Conservation (phyloP, 1,140 invertebrate genomes). For the Rhyzopertha dominica region DNA sequence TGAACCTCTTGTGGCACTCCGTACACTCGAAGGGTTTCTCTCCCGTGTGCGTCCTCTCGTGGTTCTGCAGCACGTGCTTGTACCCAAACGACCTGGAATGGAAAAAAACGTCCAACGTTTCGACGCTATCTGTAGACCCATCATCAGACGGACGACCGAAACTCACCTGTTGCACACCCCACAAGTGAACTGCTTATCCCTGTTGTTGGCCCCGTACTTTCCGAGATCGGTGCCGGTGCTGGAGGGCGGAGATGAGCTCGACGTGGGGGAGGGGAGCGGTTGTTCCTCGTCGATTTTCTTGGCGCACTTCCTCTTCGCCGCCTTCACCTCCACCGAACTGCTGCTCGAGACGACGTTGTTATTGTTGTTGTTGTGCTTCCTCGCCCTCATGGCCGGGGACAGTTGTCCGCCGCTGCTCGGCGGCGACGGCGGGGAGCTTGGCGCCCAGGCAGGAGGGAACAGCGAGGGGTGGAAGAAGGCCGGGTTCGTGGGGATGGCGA, state of each 20-base stretch:
- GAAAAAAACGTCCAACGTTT: neutral
- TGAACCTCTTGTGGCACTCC: conserved; percentile 92
- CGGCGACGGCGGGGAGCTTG: conserved; percentile 40
- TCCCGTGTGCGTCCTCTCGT: conserved; percentile 93
- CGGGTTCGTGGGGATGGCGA: conserved; percentile 47
- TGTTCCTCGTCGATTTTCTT: conserved; percentile 42
- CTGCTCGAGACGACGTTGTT: conserved; percentile 48
- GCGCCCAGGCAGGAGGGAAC: conserved; percentile 41
- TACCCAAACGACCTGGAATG: conserved; percentile 72
- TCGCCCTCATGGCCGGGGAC: conserved; percentile 38
- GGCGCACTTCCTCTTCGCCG: conserved; percentile 36
- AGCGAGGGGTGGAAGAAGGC: conserved; percentile 52
- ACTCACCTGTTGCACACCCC: conserved; percentile 66
- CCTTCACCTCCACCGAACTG: conserved; percentile 39
- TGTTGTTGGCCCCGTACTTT: conserved; percentile 50
- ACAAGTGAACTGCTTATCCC: conserved; percentile 84
- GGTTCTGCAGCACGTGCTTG: conserved; percentile 93
- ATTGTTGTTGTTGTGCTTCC: conserved; percentile 47
- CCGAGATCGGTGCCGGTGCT: conserved; percentile 45
- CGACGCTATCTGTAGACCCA: no score
- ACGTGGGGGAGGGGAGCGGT: conserved; percentile 45
- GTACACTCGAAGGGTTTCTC: conserved; percentile 95
- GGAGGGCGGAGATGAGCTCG: conserved; percentile 50
- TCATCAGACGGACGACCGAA: neutral
- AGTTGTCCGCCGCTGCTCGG: conserved; percentile 33